phyloP scores from a whole-genome alignment of 1,140 invertebrate species.

The Battus philenor region DNA sequence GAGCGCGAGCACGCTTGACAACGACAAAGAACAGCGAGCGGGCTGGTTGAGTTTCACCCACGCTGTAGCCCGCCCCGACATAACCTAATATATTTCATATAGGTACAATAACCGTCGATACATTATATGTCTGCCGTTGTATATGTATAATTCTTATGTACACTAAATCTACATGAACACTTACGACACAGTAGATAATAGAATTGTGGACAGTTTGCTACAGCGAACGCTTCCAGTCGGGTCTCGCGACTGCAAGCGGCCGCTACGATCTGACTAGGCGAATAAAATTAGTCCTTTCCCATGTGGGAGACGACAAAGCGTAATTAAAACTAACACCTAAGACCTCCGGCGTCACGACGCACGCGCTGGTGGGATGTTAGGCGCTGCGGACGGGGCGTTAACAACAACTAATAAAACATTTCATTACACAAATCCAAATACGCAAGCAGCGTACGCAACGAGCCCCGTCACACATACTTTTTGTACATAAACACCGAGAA shows the following conservation, averaged over 20 bases:
- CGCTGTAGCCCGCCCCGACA: slow-evolving; percentile 28
- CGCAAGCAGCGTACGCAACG: neutral
- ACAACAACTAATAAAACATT: neutral
- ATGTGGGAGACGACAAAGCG: slow-evolving; percentile 50
- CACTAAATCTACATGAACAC: slow-evolving; percentile 70
- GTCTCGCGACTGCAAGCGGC: slow-evolving; percentile 32
- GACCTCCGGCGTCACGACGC: neutral
- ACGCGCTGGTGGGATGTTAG: neutral
- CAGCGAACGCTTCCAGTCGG: slow-evolving; percentile 41
- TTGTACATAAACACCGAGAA: slow-evolving; percentile 5
- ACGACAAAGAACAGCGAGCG: slow-evolving; percentile 5
- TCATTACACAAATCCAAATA: neutral
- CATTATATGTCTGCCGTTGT: slow-evolving; percentile 55
- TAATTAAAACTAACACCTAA: slow-evolving; percentile 61
- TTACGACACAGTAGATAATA: slow-evolving; percentile 70
- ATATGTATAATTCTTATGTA: slow-evolving; percentile 63
- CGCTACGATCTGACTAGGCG: slow-evolving; percentile 64
- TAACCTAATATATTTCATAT: slow-evolving; percentile 14
- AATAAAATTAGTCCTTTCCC: slow-evolving; percentile 57
- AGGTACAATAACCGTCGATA: slow-evolving; percentile 37
- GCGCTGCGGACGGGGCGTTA: neutral
- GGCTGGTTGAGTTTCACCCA: slow-evolving; percentile 19
- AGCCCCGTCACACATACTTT: slow-evolving; percentile 2
- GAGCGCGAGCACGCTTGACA: neutral
- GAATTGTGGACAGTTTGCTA: slow-evolving; percentile 65